Evolutionary conservation across 2,113 vertebrate genomes (phyloP).

Genomic region (Barnardius zonarius): DNA sequence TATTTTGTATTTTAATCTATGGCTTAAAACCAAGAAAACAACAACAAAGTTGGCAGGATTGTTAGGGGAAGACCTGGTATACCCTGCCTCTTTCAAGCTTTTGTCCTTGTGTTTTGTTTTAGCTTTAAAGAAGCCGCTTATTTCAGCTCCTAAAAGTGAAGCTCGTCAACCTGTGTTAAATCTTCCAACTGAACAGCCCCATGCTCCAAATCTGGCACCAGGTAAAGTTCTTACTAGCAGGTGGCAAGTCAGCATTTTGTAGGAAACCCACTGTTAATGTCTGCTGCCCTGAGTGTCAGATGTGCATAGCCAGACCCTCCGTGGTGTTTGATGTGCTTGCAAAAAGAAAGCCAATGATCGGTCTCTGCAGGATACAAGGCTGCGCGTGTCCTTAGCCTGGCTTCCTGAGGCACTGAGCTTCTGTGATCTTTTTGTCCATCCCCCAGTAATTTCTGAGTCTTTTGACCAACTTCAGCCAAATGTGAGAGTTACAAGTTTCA

Average conservation of each 20-base stretch:
- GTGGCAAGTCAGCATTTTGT: rapidly evolving
- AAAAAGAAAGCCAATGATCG: neutral
- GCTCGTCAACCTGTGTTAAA: slow-evolving; percentile 38
- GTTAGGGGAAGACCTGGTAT: neutral
- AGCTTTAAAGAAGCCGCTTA: slow-evolving; percentile 75
- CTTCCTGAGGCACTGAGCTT: neutral
- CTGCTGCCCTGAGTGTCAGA: neutral
- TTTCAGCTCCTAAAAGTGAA: slow-evolving; percentile 65
- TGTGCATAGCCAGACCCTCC: neutral
- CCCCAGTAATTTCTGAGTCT: neutral
- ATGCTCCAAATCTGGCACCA: slow-evolving; percentile 63
- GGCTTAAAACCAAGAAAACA: neutral
- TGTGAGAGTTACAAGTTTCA: neutral
- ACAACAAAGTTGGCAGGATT: neutral
- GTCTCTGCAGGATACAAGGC: neutral
- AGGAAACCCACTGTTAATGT: neutral
- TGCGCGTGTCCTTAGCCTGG: neutral
- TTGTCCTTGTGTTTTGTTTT: slow-evolving; percentile 32
- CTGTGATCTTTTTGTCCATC: rapidly evolving
- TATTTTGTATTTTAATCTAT: neutral
- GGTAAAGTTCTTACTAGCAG: slow-evolving; percentile 37
- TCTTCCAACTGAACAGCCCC: slow-evolving; percentile 68
- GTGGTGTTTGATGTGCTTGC: neutral
- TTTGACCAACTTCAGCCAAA: neutral
- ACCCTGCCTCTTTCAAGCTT: neutral